Evolutionary conservation across 2,797 vertebrate species (phyloP).

Genomic region (Allochrocebus solatus): DNA sequence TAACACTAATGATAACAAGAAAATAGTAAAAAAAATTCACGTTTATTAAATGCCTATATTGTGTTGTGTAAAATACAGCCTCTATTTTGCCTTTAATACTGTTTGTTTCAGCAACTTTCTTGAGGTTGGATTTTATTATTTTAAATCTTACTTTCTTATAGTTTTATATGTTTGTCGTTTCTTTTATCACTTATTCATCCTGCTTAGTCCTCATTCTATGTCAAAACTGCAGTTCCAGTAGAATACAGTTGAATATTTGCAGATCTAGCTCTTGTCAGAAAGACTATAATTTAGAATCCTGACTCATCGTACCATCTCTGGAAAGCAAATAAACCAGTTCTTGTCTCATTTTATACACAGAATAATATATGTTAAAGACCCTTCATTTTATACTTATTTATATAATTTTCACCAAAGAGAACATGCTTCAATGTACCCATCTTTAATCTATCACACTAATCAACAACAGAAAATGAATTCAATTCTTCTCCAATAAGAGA

Average conservation of each 20-base stretch:
- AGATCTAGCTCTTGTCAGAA: not conserved
- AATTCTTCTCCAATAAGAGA: not conserved
- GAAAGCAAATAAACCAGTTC: not conserved
- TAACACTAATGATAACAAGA: constrained; percentile 64
- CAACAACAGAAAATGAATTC: not conserved
- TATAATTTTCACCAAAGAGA: not conserved
- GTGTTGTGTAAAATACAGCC: not conserved
- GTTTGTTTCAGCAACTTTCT: not conserved
- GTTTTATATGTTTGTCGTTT: not conserved
- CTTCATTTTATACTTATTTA: not conserved
- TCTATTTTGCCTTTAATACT: constrained; percentile 7
- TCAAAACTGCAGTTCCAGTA: not conserved
- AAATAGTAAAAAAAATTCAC: constrained; percentile 57
- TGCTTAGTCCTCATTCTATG: not conserved
- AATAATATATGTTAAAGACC: not conserved
- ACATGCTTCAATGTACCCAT: not conserved
- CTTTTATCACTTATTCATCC: not conserved
- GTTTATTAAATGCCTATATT: constrained; percentile 55
- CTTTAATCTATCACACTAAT: not conserved
- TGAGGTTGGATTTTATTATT: not conserved
- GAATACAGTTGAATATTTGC: not conserved
- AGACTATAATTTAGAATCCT: not conserved
- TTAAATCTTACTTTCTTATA: not conserved
- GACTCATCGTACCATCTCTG: not conserved
- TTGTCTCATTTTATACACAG: not conserved